Evolutionary conservation across 1,140 invertebrate species (phyloP).

Genomic region (Matsumurasca onukii): DNA sequence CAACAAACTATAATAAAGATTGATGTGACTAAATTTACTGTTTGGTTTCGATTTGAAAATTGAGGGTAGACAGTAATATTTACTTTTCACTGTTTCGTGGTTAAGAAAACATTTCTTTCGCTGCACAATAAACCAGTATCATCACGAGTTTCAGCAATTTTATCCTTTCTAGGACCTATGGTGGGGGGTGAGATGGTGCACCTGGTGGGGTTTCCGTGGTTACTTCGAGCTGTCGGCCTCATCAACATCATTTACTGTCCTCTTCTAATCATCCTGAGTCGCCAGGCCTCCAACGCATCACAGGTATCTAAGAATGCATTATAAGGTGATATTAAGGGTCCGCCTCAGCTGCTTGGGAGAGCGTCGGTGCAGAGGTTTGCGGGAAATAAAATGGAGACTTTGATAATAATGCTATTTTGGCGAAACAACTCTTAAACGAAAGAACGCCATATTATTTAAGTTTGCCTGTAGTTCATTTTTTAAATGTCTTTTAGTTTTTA

Average conservation of each 20-base stretch:
- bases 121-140: too few species aligned
- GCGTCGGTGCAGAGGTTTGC: neutral
- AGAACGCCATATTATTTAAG: neutral
- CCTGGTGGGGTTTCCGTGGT: slow-evolving; percentile 69
- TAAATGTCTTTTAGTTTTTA: too few species aligned
- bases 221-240: slow-evolving; percentile 67
- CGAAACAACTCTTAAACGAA: neutral
- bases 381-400: neutral
- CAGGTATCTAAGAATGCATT: neutral
- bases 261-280: slow-evolving; percentile 30
- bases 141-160: too few species aligned
- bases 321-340: neutral
- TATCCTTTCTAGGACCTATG: slow-evolving; percentile 60
- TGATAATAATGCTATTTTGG: neutral
- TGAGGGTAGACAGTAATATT: too few species aligned
- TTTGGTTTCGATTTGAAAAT: too few species aligned
- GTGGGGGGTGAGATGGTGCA: slow-evolving; percentile 66
- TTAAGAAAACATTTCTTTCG: too few species aligned
- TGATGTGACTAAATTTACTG: too few species aligned
- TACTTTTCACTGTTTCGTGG: too few species aligned
- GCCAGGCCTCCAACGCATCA: neutral
- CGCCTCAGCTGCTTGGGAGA: too few species aligned
- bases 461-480: neutral
- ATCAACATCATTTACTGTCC: slow-evolving; percentile 62
- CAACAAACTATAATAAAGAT: too few species aligned